These are phyloP conservation scores for Hydra vulgaris DNA, from an alignment of 30 jellyfish, hydroid and myxozoan genomes.

Conservation along the genomic window DNA sequence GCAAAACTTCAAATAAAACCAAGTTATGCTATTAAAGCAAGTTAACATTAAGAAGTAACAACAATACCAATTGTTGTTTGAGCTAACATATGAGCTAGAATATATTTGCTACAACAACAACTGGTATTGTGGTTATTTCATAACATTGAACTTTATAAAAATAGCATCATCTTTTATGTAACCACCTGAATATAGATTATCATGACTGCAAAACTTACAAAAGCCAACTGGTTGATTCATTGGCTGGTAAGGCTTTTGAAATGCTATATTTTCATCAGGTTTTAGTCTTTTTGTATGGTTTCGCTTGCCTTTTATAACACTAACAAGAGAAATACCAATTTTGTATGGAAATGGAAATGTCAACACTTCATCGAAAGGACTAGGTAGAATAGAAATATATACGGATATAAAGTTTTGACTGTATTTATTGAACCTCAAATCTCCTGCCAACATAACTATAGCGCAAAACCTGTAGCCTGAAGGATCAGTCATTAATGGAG, in stretches of 20 bases:
- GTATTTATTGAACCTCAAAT: slow-evolving; percentile 16
- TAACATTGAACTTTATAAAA: background rate
- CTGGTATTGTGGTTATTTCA: too few species aligned
- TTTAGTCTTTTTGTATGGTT: background rate
- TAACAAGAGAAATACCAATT: slow-evolving; percentile 26
- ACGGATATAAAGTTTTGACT: slow-evolving; percentile 37
- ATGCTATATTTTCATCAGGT: slow-evolving; percentile 1
- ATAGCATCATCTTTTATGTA: slow-evolving; percentile 15
- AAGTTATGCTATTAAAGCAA: too few species aligned
- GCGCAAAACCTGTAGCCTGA: slow-evolving; percentile 57
- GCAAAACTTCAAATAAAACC: too few species aligned
- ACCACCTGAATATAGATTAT: slow-evolving; percentile 13
- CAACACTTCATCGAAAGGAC: slow-evolving; percentile 47
- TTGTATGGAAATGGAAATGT: slow-evolving; percentile 51
- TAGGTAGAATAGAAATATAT: slow-evolving; percentile 42
- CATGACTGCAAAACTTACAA: slow-evolving; percentile 24
- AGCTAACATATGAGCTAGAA: too few species aligned
- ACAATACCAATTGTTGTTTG: too few species aligned
- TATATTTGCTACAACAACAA: too few species aligned
- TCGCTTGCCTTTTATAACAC: slow-evolving; percentile 1
- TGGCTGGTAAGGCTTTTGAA: slow-evolving; percentile 6
- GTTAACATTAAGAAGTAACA: too few species aligned
- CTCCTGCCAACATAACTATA: slow-evolving; percentile 45
- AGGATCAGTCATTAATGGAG: slow-evolving; percentile 38
- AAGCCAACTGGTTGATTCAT: slow-evolving; percentile 21